Base-by-base conservation (phyloP, 1,140 invertebrate genomes). In the Lepidurus apus region DNA sequence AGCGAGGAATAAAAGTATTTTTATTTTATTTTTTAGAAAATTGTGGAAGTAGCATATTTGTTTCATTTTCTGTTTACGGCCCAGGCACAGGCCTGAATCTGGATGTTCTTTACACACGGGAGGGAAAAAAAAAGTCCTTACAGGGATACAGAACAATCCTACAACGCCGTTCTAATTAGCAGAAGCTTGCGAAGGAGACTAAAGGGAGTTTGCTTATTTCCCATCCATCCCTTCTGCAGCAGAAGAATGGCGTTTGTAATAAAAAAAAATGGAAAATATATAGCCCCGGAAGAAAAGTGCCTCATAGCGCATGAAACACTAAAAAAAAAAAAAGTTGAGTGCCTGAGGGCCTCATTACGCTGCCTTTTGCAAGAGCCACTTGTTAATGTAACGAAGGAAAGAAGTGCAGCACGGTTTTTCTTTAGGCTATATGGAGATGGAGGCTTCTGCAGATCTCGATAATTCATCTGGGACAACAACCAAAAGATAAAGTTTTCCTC, bases 311-410 rank as follows among this genome's bases (percentile, higher is more conserved):
- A 65, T 65, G 53, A 21, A 65, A 65, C 53, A 65, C 53, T 65
- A 65, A 65, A 65, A 65, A 34, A n/a, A 26, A 26, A 26, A 34
- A 0, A 34, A 65, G 53, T 65, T 65, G 53, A 65, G 53, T 13
- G 53, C 53, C 53, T 65, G 17, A 65, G 53, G 53, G 53, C n/a
- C 53, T 65, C 53, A 65, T 65, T 65, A 65, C 53, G 53, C 53
- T 65, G 53, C 53, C 53, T 65, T 65, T 21, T 65, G 53, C 53
- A 65, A 65, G 53, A 65, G 53, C 17, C 53, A 65, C 53, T 65
- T 65, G 53, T 65, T 65, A 65, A 65, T 65, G 17, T 65, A 65
- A 65, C 53, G 53, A 65, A 65, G 53, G 53, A 65, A 21, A 21
- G 53, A 65, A 65, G 21, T 65, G 53, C 53, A 65, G 53, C 53